These are phyloP conservation scores for Pantherophis vulpinus DNA, from an alignment of 2,797 vertebrate species.

Conservation along the genomic window DNA sequence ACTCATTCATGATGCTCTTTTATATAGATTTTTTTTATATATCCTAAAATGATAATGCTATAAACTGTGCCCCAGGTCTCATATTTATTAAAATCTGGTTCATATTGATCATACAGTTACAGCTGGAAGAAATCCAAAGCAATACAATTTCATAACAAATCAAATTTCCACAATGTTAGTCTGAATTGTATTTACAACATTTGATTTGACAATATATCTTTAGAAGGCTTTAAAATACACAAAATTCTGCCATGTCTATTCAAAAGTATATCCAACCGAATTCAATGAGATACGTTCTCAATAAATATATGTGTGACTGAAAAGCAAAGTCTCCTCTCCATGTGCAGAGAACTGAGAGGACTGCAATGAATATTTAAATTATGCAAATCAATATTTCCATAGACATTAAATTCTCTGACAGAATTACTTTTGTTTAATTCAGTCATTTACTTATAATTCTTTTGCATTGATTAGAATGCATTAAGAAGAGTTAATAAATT, in stretches of 20 bases:
- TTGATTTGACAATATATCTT: not conserved
- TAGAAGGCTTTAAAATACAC: not conserved
- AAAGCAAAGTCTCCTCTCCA: not conserved
- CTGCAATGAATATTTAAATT: not conserved
- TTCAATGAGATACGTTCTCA: not conserved
- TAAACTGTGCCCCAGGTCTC: not conserved
- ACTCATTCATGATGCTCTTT: not conserved
- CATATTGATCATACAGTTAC: not conserved
- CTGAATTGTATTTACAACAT: not conserved
- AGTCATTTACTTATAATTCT: not conserved
- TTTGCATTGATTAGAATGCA: not conserved
- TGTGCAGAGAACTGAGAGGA: not conserved
- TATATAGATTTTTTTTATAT: not conserved
- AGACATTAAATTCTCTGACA: not conserved
- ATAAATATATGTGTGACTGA: not conserved
- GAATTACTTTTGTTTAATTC: not conserved
- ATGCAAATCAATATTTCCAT: conserved; percentile 3
- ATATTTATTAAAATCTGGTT: not conserved
- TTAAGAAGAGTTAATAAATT: not conserved
- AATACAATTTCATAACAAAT: not conserved
- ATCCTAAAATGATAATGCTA: not conserved
- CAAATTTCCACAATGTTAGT: not conserved
- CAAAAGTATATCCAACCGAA: not conserved
- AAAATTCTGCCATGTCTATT: not conserved
- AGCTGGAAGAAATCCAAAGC: not conserved